These are phyloP conservation scores for Molothrus ater DNA, from an alignment of 2,797 vertebrate genomes.

Conservation along the genomic window DNA sequence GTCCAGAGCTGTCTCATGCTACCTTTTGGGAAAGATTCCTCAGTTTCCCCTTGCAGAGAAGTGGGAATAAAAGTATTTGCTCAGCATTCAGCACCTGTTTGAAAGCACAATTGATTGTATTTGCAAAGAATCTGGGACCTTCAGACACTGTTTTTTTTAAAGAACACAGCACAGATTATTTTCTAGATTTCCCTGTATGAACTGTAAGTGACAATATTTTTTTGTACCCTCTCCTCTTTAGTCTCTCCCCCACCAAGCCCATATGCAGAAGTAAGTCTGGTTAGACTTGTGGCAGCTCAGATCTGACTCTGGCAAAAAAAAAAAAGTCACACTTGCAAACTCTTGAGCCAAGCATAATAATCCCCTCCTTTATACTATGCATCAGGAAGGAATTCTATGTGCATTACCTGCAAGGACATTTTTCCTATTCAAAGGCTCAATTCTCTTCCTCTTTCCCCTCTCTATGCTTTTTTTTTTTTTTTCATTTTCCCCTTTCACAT, in stretches of 20 bases:
- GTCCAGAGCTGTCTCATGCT: not conserved
- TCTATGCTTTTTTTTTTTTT: not conserved
- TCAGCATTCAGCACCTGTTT: not conserved
- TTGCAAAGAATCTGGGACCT: not conserved
- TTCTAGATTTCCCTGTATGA: not conserved
- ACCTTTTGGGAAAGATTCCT: not conserved
- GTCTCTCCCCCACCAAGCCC: rapidly evolving
- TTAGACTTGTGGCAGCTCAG: not conserved
- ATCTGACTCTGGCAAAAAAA: not conserved
- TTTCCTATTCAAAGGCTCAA: not conserved
- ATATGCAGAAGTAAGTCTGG: not conserved
- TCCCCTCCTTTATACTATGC: no score
- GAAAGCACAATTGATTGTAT: not conserved
- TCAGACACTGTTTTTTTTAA: not conserved
- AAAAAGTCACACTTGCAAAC: not conserved
- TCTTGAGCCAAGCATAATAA: not conserved
- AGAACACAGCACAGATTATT: not conserved
- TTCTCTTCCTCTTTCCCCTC: not conserved
- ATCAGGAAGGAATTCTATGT: not conserved
- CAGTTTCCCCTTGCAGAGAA: not conserved
- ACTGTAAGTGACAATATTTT: not conserved
- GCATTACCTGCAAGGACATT: not conserved
- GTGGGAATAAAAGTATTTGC: not conserved
- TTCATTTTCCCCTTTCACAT: not conserved
- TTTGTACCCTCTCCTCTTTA: not conserved